Conservation (phyloP, 2,113 vertebrate species). For the cattle (Bos taurus) region ARS-UCD2.0 NC_037344.1:58569001-58569500, state of each 20-base stretch:
- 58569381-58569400: not conserved
- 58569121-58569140: not conserved
- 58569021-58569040: not conserved
- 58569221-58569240: not conserved
- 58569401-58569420: not conserved
- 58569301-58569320: slow-evolving; percentile 5
- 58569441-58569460: slow-evolving; percentile 54
- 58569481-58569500: slow-evolving; percentile 52
- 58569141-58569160: not conserved
- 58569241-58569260: not conserved
- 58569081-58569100: not conserved
- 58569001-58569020: not conserved
- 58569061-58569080: not conserved
- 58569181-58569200: not conserved
- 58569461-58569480: slow-evolving; percentile 61
- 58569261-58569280: not conserved
- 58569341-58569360: not conserved
- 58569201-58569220: not conserved
- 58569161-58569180: not conserved
- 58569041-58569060: not conserved
- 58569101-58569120: not conserved
- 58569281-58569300: not conserved
- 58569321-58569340: not conserved
- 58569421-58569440: slow-evolving; percentile 17
- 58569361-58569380: not conserved